Percentiles rank a stretch among this genome's conserved stretches.
These are phyloP conservation scores for Chironomus striatipennis DNA, from an alignment of 1,140 invertebrate genomes.

Conservation along the genomic window DNA sequence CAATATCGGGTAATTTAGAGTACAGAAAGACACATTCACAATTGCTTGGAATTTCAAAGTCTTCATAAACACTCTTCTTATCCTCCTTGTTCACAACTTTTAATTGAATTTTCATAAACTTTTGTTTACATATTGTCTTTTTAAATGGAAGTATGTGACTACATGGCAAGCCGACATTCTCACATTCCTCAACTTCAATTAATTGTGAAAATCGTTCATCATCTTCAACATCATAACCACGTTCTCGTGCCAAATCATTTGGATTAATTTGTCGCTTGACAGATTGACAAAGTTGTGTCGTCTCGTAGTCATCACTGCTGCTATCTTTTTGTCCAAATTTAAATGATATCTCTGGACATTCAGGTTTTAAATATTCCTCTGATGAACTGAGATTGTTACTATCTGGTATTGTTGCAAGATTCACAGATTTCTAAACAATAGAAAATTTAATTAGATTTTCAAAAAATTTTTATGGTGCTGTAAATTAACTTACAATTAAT, in stretches of 20 bases:
- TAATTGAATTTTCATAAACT: not conserved
- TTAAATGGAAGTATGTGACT: not conserved
- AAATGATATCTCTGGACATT: not conserved
- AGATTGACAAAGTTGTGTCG: not conserved
- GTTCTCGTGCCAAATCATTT: not conserved
- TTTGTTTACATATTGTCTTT: not conserved
- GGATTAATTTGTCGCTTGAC: not conserved
- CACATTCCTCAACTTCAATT: not conserved
- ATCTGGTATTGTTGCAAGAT: not conserved
- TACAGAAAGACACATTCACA: not conserved
- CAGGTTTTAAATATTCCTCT: not conserved
- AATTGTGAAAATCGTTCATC: not conserved
- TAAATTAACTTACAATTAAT: not conserved
- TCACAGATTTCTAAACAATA: not conserved
- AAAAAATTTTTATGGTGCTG: not conserved
- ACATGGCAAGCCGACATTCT: not conserved
- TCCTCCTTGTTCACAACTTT: conserved; percentile 1
- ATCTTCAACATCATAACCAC: not conserved
- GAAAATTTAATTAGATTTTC: not conserved
- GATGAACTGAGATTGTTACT: not conserved
- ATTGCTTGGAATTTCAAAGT: not conserved
- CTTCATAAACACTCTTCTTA: not conserved
- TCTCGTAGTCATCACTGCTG: not conserved
- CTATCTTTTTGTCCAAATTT: not conserved
- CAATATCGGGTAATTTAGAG: not conserved